Percentiles rank a stretch among this genome's conserved stretches.
Conservation (phyloP, 2,888 invertebrate species). For the Apantesis nais region DNA sequence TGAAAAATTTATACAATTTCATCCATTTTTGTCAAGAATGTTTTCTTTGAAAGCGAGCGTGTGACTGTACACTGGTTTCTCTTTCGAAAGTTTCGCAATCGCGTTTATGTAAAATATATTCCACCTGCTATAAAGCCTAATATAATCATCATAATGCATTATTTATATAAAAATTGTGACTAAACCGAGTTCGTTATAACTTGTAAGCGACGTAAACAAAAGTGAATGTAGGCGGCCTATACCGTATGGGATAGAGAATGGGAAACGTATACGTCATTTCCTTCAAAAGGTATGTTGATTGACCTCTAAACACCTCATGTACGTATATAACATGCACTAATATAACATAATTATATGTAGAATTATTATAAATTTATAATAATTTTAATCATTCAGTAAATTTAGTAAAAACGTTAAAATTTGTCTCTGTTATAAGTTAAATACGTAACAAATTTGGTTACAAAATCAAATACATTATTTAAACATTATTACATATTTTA, state of each 20-base stretch:
- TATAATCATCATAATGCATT: slow-evolving; percentile 35
- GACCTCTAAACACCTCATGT: slow-evolving; percentile 56
- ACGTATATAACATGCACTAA: slow-evolving; percentile 48
- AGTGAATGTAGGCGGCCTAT: slow-evolving; percentile 76
- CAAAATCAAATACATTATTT: neutral
- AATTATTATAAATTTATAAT: slow-evolving; percentile 36
- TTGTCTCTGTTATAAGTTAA: neutral
- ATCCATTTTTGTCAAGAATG: neutral
- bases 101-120: slow-evolving; percentile 52
- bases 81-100: slow-evolving; percentile 71
- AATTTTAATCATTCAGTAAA: slow-evolving; percentile 30
- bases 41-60: slow-evolving; percentile 15
- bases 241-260: slow-evolving; percentile 64
- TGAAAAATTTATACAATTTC: slow-evolving; percentile 1
- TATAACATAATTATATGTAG: too few relatives aligned
- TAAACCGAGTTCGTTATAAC: slow-evolving; percentile 11
- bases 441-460: neutral
- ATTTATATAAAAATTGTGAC: slow-evolving; percentile 41
- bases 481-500: neutral
- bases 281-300: slow-evolving; percentile 47
- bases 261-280: slow-evolving; percentile 68
- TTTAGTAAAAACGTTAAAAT: slow-evolving; percentile 30
- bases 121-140: slow-evolving; percentile 30
- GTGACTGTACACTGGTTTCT: slow-evolving; percentile 55
- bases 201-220: slow-evolving; percentile 66